Percentiles rank a stretch among this genome's conserved stretches.
These are phyloP conservation scores for Bellardia bayeri DNA, from an alignment of 2,888 invertebrate genomes.

Conservation along the genomic window DNA sequence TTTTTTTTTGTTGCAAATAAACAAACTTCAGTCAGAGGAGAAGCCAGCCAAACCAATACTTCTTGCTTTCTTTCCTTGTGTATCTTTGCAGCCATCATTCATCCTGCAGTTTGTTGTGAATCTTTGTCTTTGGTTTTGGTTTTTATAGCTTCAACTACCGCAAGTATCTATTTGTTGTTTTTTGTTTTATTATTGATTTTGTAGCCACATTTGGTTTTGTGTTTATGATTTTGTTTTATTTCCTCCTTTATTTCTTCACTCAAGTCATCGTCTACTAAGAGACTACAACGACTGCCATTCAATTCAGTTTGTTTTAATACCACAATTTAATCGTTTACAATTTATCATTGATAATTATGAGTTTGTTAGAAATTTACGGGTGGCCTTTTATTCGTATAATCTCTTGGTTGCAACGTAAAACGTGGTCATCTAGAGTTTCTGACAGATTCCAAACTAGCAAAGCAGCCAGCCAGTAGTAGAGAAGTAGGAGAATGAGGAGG, in stretches of 20 bases:
- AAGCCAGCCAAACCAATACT: constrained; percentile 11
- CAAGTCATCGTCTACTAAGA: neutral
- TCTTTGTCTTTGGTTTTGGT: constrained; percentile 7
- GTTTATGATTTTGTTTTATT: neutral
- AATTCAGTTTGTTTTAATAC: constrained; percentile 39
- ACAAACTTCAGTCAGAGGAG: constrained; percentile 12
- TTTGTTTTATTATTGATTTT: constrained; percentile 39
- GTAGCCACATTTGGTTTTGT: constrained; percentile 43
- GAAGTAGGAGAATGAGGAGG: neutral
- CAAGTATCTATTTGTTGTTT: constrained; percentile 34
- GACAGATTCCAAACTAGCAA: neutral
- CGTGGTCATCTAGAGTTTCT: constrained; percentile 19
- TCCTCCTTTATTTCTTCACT: neutral
- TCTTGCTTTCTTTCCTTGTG: neutral
- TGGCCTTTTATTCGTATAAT: constrained; percentile 48
- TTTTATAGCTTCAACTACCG: constrained; percentile 21
- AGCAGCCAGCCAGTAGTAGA: too few species aligned
- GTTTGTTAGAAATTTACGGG: constrained; percentile 64
- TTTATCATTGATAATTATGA: constrained; percentile 71
- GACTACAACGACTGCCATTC: neutral
- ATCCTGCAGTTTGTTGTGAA: constrained; percentile 11
- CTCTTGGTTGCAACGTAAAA: constrained; percentile 16
- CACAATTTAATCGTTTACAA: constrained; percentile 66
- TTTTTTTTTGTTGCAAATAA: neutral
- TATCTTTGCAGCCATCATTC: constrained; percentile 20